Conservation (phyloP, 2,888 invertebrate genomes). For the Heliothis peltigera region DNA sequence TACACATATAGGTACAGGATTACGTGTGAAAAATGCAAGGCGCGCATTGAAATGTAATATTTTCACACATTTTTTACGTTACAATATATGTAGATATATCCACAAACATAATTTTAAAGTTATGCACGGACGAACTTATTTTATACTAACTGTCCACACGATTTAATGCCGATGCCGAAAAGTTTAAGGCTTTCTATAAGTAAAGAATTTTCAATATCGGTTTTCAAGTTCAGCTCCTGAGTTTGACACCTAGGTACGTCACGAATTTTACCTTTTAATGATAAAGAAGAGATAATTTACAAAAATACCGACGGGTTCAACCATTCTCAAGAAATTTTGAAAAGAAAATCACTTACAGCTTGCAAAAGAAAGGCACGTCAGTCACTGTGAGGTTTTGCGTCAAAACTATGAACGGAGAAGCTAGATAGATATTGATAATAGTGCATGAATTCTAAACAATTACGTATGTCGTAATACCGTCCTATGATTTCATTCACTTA, state of each 20-base stretch:
- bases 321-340: neutral
- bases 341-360: constrained; percentile 4
- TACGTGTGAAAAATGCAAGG: constrained; percentile 7
- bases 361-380: constrained; percentile 17
- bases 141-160: too few species aligned
- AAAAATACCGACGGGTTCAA: neutral
- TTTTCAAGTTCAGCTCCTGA: too few species aligned
- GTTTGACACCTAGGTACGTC: too few species aligned
- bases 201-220: too few species aligned
- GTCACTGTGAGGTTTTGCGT: constrained; percentile 4
- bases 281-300: too few species aligned
- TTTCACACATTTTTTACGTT: constrained; percentile 3
- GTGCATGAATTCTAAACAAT: constrained; percentile 24
- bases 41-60: neutral
- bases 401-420: constrained; percentile 14
- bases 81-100: too few species aligned
- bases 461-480: constrained; percentile 6
- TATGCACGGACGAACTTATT: neutral
- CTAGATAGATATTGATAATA: neutral
- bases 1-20: neutral
- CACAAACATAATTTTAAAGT: too few species aligned
- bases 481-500: constrained; percentile 13
- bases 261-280: too few species aligned
- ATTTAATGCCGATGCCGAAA: too few species aligned
- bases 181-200: too few species aligned